Base-by-base conservation (phyloP, 2,113 vertebrate species). In the Neogale vison region DNA sequence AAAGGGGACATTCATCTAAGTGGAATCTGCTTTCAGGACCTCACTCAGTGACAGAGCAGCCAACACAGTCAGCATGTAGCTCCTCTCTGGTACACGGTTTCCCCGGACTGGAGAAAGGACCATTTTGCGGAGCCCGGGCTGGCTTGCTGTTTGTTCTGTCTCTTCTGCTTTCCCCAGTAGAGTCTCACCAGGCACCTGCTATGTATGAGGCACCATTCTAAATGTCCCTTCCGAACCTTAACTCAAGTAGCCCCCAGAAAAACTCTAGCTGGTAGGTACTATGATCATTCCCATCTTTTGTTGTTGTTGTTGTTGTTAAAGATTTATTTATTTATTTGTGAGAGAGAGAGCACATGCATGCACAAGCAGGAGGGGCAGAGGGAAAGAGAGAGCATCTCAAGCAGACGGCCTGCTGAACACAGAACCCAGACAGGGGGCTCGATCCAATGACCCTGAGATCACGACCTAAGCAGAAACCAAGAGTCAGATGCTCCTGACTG, bases 51-150 rank as follows among this genome's bases (percentile, higher is more conserved):
- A 24, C 12, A 26, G 18, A 29, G 14, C 24, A 18, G 4, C 17
- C 26, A 45, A 39, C 45, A 45, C 39, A 29, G n/a, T 59, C 39
- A 11, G 29, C 13, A 11, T 20, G 42, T 36, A 10, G 17, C 63
- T 86, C 34, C 18, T 17, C 36, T 50, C n/a, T 36, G 72, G 24
- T 17, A 34, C 9, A 0, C 3, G 36, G 31, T 52, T 76, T 42
- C 59, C 8, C 18, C 15, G 23, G 45, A 23, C 9, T 61, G 18
- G 47, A 52, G 31, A 74, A 59, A 52, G n/a, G 72, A 21, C 23
- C 71, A 4, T 3, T 0, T 15, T 45, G 20, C 0, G 23, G 67
- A 24, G 2, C n/a, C 6, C 45, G 6, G 34, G 23, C 36, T 65
- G 86, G 52, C 17, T 29, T 72, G 80, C 31, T 39, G 24, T 57